Evolutionary conservation across 1,140 invertebrate genomes (phyloP), one percentile per base, ranked within the genome.

Genomic region (Drosophila watanabei): DNA sequence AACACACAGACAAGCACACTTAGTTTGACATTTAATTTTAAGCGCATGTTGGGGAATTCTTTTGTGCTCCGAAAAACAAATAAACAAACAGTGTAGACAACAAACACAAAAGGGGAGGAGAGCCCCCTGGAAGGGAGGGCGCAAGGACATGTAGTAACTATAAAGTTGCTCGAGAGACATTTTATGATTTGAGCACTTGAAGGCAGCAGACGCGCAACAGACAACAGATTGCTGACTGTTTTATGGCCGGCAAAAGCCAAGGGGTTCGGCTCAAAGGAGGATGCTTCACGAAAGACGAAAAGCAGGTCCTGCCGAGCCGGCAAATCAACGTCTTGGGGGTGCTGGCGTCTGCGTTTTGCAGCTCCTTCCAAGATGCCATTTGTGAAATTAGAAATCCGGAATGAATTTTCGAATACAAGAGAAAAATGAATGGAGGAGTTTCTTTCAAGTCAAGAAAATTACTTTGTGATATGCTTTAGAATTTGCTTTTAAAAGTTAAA

Each of bases 1-100:
- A 57, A 80, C 58, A 81, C 48, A 81, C 54, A 57, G 37, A 48
- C 24, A 49, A 45, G 45, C 28, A 41, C 43, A 63, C 73, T 62
- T 51, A 80, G 87, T 84, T 88, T 88, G 85, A 91, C 88, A 91
- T 91, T 91, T 91, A 91, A 91, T 89, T 88, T 91, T 89, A 91
- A 92, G 89, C 89, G 82, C 88, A 92, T 91, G 89, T 91, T 89
- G 73, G 89, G 89, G 89, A 91, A 92, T 92, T 90, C 86, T 90
- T 89, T 89, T 89, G 86, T 86, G 86, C 58, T 73, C 86, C 71
- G 69, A 86, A 89, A 85, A 89, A 82, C 86, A 90, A 90, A 90
- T 90, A 90, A 90, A 90, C 86, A 90, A 90, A 90, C 82, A 77
- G 70, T 43, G 80, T 24, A 82, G 70, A 75, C 68, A 86, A 82